Conservation (phyloP, 1,140 invertebrate genomes). For the Tetramorium parvispinum region DNA sequence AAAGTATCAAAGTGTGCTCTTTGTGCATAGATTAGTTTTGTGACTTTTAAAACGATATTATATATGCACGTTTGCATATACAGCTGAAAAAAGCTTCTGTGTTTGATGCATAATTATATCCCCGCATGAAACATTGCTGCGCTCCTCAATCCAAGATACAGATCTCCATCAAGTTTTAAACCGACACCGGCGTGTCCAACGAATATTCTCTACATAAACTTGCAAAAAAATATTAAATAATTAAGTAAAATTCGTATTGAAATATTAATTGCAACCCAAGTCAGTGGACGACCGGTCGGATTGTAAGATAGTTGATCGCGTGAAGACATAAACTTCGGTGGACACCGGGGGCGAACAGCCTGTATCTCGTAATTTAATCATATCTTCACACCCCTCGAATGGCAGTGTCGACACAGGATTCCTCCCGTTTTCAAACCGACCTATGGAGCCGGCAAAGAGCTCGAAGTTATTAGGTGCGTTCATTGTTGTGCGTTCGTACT, state of each 20-base stretch:
- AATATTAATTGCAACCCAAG: not conserved
- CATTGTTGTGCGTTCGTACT: slow-evolving; percentile 77
- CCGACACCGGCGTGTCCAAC: not conserved
- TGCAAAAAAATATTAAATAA: not conserved
- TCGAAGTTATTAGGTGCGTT: slow-evolving; percentile 74
- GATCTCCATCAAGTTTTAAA: not conserved
- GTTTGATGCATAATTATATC: slow-evolving; percentile 29
- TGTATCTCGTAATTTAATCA: slow-evolving; percentile 67
- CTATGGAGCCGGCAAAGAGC: slow-evolving; percentile 71
- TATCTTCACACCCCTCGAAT: slow-evolving; percentile 64
- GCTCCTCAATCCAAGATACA: not conserved
- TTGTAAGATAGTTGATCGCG: not conserved
- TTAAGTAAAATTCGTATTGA: not conserved
- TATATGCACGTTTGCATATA: not conserved
- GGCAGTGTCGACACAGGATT: slow-evolving; percentile 57
- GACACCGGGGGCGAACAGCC: slow-evolving; percentile 2
- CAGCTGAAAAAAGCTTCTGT: not conserved
- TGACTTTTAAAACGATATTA: slow-evolving; percentile 41
- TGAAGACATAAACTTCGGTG: not conserved
- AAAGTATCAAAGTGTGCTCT: slow-evolving; percentile 1
- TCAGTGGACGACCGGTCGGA: not conserved
- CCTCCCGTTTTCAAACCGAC: slow-evolving; percentile 54
- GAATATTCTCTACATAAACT: not conserved
- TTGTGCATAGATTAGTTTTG: slow-evolving; percentile 4
- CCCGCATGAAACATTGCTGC: not conserved